Percentiles rank a stretch among this genome's conserved stretches.
Evolutionary conservation across 2,888 invertebrate genomes (phyloP).

Genomic region (Cryptocephalus primarius): DNA sequence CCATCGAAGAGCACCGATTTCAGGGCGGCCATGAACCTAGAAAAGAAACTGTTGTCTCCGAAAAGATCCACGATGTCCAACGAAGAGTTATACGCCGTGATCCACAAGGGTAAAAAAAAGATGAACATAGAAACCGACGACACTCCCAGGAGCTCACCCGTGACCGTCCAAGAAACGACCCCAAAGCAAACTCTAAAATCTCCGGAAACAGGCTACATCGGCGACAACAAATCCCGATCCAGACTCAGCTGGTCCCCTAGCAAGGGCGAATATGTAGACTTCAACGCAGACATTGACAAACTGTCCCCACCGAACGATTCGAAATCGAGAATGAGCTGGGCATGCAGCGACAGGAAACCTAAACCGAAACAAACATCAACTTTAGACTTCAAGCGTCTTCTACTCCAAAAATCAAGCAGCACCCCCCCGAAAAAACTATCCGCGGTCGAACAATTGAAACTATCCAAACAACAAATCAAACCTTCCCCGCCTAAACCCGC

Average conservation of each 20-base stretch:
- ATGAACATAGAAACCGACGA: constrained; percentile 52
- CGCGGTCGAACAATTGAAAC: constrained; percentile 69
- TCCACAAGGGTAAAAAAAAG: constrained; percentile 66
- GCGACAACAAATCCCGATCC: constrained; percentile 39
- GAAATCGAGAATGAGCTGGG: constrained; percentile 38
- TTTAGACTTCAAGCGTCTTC: constrained; percentile 71
- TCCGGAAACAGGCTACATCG: constrained; percentile 52
- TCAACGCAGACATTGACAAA: constrained; percentile 30
- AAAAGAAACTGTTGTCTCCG: constrained; percentile 47
- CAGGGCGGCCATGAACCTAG: constrained; percentile 42
- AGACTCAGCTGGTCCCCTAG: constrained; percentile 57
- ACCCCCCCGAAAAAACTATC: constrained; percentile 54
- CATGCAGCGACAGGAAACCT: constrained; percentile 51
- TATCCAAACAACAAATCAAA: constrained; percentile 46
- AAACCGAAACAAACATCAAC: constrained; percentile 59
- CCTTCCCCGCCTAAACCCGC: constrained; percentile 11
- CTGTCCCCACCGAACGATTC: constrained; percentile 31
- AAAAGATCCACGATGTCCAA: constrained; percentile 67
- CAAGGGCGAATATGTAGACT: constrained; percentile 32
- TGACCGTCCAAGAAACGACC: constrained; percentile 10
- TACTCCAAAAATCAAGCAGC: constrained; percentile 59
- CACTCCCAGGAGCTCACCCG: constrained; percentile 39
- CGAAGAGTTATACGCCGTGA: constrained; percentile 65
- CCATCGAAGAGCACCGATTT: constrained; percentile 41
- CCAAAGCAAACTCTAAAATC: constrained; percentile 36